A percentile compares a stretch with the other conserved stretches of the same genome.
Conservation (phyloP, 2,797 vertebrate genomes). For the Astyanax mexicanus region DNA sequence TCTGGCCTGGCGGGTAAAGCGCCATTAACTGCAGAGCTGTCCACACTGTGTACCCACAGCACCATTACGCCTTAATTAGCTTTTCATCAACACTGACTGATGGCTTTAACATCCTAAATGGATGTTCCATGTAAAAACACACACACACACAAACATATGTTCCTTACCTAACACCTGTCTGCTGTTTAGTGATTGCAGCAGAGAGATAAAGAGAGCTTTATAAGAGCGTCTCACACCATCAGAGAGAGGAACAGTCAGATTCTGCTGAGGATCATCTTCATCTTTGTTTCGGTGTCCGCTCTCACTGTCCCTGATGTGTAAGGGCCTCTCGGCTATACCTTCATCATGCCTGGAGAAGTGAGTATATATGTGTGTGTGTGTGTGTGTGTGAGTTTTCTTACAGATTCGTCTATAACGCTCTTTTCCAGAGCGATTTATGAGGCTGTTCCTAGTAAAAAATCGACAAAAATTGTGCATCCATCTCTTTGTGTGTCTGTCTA, state of each 20-base stretch:
- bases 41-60: background rate
- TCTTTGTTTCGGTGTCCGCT: background rate
- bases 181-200: slow-evolving; percentile 43
- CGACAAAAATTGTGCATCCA: no score
- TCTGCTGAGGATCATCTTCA: background rate
- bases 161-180: slow-evolving; percentile 28
- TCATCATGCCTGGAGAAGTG: slow-evolving; percentile 80
- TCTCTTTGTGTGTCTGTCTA: no score
- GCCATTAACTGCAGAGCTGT: background rate
- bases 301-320: slow-evolving; percentile 69
- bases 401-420: no score
- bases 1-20: background rate
- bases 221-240: slow-evolving; percentile 55
- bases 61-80: slow-evolving; percentile 1
- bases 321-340: slow-evolving; percentile 75
- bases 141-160: background rate
- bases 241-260: background rate
- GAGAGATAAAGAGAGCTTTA: slow-evolving; percentile 60
- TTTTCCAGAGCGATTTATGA: no score
- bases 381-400: no score
- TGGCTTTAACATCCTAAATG: slow-evolving; percentile 8
- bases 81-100: slow-evolving; percentile 6
- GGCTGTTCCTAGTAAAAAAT: no score
- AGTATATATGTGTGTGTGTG: slow-evolving; percentile 49
- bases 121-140: background rate